Evolutionary conservation across 2,113 vertebrate genomes (phyloP), one percentile per base, ranked within the genome.

Genomic region (Poeciliopsis retropinna): DNA sequence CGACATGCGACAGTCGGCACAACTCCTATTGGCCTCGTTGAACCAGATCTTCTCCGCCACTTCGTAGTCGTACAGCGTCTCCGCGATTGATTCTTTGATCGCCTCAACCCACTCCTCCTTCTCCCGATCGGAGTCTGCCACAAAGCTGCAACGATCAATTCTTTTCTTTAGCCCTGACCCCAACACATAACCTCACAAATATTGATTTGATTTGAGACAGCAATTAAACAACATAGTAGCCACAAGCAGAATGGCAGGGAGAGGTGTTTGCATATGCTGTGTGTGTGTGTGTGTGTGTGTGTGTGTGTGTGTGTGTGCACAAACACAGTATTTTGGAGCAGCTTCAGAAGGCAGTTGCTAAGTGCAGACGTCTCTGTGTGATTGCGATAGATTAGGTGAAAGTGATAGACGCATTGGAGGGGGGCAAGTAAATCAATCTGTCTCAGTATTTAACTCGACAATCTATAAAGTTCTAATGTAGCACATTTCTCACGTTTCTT

Each of bases 11-110:
- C 98, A 99, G 90, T 99, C 98, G 27, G 97, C 98, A 37, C 98
- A 99, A 93, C 83, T 96, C 89, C 95, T 92, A 92, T 99, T 99
- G 83, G 97, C 96, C 76, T 96, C 93, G 87, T 98, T 99, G 94
- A 97, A 97, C 98, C 98, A 99, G 92, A 99, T 97, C 96, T 99
- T 99, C 94, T 98, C 97, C 4, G 96, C 97, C 92, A 99, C 98
- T 96, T 99, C 98, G 73, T 98, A 99, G 96, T 99, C 96, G 88
- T 96, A 98, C 78, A 99, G 95, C 54, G 96, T 97, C 93, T 99
- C 97, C 11, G 96, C 96, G 73, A 99, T 98, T 5, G 97, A 97
- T 93, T 99, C 97, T 82, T 97, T 96, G 83, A 99, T 92, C 62
- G 95, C 96, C 95, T 98, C 97, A 89, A 97, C 96, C 98, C 97